Conservation (phyloP, 2,888 invertebrate species). For the Caradrina kadenii region DNA sequence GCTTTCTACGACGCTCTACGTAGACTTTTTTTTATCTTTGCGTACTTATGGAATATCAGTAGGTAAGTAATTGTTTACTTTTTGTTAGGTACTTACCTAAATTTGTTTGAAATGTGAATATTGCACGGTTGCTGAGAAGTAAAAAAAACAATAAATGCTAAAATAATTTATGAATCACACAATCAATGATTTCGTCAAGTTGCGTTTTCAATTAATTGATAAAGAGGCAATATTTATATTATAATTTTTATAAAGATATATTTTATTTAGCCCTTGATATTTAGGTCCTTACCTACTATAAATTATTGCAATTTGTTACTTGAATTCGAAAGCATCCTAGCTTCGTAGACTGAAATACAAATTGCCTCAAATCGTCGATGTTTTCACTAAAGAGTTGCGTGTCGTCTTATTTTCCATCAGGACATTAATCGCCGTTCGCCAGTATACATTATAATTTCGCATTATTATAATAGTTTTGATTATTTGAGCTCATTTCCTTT, state of each 20-base stretch:
- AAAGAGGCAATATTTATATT: no score
- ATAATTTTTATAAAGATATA: no score
- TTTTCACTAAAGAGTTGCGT: slow-evolving; percentile 18
- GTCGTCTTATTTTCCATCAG: slow-evolving; percentile 2
- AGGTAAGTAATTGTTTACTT: slow-evolving; percentile 29
- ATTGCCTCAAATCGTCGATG: background rate
- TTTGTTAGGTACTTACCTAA: background rate
- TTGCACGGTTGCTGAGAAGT: background rate
- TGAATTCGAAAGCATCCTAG: no score
- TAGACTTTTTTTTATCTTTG: slow-evolving; percentile 5
- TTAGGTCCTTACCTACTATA: no score
- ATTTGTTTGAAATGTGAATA: background rate
- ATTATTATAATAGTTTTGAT: slow-evolving; percentile 17
- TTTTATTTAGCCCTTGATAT: no score
- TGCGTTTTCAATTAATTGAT: background rate
- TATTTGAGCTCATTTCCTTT: slow-evolving; percentile 14
- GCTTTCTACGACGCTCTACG: slow-evolving; percentile 33
- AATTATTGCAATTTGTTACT: no score
- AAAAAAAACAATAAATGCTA: background rate
- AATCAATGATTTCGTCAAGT: background rate
- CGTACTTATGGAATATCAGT: slow-evolving; percentile 1
- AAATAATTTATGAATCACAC: background rate
- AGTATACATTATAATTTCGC: slow-evolving; percentile 2
- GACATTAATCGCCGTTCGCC: background rate
- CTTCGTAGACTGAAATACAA: background rate